These are phyloP conservation scores for Cloeon dipterum DNA, from an alignment of 2,888 invertebrate genomes.

Conservation along the genomic window DNA sequence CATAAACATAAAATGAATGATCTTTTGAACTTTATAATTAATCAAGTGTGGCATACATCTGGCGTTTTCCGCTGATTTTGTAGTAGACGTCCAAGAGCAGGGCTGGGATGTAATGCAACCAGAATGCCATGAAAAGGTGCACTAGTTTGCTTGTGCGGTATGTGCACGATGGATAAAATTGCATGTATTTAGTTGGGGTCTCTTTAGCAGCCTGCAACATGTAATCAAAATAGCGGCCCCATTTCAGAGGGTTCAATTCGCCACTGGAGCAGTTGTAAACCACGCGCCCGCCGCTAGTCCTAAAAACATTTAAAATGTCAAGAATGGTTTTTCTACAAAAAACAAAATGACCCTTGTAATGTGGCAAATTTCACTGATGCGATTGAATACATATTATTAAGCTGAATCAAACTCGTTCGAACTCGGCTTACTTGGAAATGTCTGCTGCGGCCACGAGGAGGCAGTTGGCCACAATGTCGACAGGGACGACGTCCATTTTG, in stretches of 20 bases:
- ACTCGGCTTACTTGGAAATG: no score
- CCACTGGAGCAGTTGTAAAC: conserved; percentile 27
- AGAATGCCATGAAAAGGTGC: conserved; percentile 48
- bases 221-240: conserved; percentile 55
- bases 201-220: conserved; percentile 49
- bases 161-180: conserved; percentile 67
- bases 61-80: conserved; percentile 52
- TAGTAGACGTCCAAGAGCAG: conserved; percentile 53
- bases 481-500: conserved; percentile 73
- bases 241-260: conserved; percentile 55
- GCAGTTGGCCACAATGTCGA: conserved; percentile 75
- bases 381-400: no score
- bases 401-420: no score
- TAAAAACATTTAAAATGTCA: no score
- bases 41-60: conserved; percentile 38
- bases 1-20: conserved; percentile 5
- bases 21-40: not conserved
- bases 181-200: conserved; percentile 62
- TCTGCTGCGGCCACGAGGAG: conserved; percentile 64
- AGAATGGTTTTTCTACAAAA: no score
- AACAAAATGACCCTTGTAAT: no score
- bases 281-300: no score
- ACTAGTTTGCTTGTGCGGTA: conserved; percentile 46
- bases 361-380: no score
- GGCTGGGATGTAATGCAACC: conserved; percentile 69